phyloP scores from a whole-genome alignment of 2,113 vertebrate genomes.

The Recurvirostra avosetta region DNA sequence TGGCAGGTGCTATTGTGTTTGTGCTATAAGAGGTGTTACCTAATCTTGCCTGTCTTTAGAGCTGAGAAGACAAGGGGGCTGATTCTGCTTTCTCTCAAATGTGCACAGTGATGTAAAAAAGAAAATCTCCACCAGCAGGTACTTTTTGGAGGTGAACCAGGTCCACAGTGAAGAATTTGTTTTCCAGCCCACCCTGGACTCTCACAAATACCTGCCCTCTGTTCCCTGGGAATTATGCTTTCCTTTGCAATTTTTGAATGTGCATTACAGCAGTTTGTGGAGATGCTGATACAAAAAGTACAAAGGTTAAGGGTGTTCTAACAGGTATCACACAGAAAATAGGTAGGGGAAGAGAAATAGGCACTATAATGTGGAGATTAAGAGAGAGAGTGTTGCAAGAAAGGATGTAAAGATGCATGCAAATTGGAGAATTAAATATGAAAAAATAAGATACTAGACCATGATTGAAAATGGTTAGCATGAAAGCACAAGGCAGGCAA shows the following conservation, averaged over 20 bases:
- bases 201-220: not conserved
- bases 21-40: not conserved
- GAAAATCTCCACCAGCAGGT: not conserved
- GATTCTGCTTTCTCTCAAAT: not conserved
- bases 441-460: slow-evolving; percentile 7
- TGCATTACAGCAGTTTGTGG: not conserved
- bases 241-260: slow-evolving; percentile 8
- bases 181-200: not conserved
- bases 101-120: not conserved
- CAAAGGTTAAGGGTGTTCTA: slow-evolving; percentile 23
- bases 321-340: not conserved
- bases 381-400: not conserved
- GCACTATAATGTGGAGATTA: not conserved
- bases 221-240: not conserved
- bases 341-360: not conserved
- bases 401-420: slow-evolving; percentile 13
- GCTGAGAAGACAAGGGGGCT: not conserved
- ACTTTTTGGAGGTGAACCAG: not conserved
- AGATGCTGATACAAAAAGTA: slow-evolving; percentile 7
- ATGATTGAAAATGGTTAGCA: slow-evolving; percentile 25
- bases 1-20: slow-evolving; percentile 15
- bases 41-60: not conserved
- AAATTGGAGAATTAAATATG: slow-evolving; percentile 10
- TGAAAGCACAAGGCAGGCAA: slow-evolving; percentile 8
- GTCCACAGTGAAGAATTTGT: not conserved